Conservation (phyloP, 1,140 invertebrate genomes). For the Trinorchestia longiramus region DNA sequence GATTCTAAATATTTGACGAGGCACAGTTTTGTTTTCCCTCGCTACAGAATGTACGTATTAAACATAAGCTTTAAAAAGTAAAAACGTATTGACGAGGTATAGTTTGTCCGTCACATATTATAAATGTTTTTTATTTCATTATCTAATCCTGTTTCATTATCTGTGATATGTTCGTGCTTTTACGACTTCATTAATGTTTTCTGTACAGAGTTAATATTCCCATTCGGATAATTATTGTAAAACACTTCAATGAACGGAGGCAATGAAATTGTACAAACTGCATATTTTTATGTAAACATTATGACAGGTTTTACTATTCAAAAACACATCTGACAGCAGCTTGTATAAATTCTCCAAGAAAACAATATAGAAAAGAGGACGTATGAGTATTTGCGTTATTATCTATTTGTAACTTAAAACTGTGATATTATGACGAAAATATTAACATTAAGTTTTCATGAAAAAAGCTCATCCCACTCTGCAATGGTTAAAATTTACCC, state of each 20-base stretch:
- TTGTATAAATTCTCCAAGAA: neutral
- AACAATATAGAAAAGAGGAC: neutral
- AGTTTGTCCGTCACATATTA: too few relatives aligned
- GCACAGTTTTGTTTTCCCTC: too few relatives aligned
- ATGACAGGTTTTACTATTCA: neutral
- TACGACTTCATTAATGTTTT: too few relatives aligned
- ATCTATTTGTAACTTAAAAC: neutral
- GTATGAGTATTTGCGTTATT: neutral
- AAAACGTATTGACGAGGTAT: too few relatives aligned
- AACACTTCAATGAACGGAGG: neutral
- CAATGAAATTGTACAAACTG: neutral
- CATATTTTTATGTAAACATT: neutral
- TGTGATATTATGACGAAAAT: neutral
- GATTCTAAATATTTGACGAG: too few relatives aligned
- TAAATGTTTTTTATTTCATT: too few relatives aligned
- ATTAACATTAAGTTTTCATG: neutral
- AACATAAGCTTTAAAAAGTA: too few relatives aligned
- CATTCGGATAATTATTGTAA: too few relatives aligned
- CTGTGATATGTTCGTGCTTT: too few relatives aligned
- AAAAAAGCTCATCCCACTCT: neutral
- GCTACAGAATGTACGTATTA: too few relatives aligned
- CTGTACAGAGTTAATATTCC: too few relatives aligned
- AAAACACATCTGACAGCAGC: neutral
- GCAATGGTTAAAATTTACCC: neutral
- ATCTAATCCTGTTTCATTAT: too few relatives aligned